Evolutionary conservation across 2,888 invertebrate species (phyloP).

Genomic region (Rhopalosiphum nymphaeae): DNA sequence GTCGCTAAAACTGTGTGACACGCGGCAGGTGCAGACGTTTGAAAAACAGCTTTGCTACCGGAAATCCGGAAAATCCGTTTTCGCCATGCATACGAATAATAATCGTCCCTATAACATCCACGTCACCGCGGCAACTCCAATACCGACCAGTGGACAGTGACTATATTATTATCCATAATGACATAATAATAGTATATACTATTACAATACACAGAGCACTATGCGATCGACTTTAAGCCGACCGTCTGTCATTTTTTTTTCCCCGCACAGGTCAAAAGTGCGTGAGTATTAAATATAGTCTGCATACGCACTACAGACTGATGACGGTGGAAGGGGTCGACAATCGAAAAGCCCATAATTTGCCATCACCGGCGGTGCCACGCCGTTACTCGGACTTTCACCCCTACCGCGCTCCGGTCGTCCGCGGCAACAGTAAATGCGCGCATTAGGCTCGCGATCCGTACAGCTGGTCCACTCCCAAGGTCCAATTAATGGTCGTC

Average conservation of each 20-base stretch:
- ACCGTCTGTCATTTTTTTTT: no score
- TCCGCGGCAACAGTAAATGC: constrained; percentile 19
- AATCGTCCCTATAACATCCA: neutral
- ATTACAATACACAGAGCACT: no score
- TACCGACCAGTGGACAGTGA: no score
- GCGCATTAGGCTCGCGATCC: constrained; percentile 22
- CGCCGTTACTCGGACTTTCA: neutral
- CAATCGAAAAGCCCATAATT: constrained; percentile 51
- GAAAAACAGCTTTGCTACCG: neutral
- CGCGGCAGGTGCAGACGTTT: neutral
- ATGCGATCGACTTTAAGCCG: no score
- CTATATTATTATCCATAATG: no score
- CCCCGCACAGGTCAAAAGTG: no score
- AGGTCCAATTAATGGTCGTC: constrained; percentile 52
- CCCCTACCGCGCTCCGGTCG: neutral
- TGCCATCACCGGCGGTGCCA: neutral
- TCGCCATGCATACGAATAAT: neutral
- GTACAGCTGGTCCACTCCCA: constrained; percentile 50
- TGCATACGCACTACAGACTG: neutral
- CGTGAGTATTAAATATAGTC: no score
- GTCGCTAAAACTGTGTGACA: neutral
- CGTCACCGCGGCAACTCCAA: neutral
- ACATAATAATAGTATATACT: no score
- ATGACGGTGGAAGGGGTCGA: neutral
- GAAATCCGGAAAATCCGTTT: neutral